Conservation (phyloP, 2,888 invertebrate species). For the Caenorhabditis sp. region DNA sequence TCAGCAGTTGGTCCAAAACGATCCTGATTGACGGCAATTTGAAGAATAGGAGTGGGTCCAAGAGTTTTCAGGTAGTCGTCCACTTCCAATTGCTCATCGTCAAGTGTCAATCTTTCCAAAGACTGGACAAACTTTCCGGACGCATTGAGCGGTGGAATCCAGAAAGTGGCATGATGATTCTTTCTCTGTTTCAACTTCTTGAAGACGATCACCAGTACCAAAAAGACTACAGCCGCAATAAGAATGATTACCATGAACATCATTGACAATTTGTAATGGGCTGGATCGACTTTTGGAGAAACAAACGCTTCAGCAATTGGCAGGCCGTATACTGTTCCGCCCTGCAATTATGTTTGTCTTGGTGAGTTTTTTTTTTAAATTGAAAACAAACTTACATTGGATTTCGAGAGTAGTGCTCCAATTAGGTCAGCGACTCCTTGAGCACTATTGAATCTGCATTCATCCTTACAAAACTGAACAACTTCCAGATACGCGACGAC, state of each 20-base stretch:
- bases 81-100: too few relatives aligned
- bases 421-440: slow-evolving; percentile 75
- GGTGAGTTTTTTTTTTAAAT: too few relatives aligned
- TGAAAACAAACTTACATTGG: slow-evolving; percentile 26
- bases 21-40: background rate
- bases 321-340: slow-evolving; percentile 25
- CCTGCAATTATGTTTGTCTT: slow-evolving; percentile 15
- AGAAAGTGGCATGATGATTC: background rate
- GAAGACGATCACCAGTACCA: background rate
- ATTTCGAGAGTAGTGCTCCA: slow-evolving; percentile 72
- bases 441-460: slow-evolving; percentile 69
- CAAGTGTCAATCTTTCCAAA: too few relatives aligned
- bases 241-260: background rate
- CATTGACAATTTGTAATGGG: background rate
- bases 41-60: too few relatives aligned
- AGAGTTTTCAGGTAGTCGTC: too few relatives aligned
- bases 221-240: too few relatives aligned
- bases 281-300: background rate
- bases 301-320: background rate
- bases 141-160: background rate
- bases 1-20: background rate
- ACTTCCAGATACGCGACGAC: slow-evolving; percentile 65
- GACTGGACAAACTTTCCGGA: too few relatives aligned
- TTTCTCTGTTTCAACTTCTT: background rate
- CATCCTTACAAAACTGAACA: slow-evolving; percentile 66